Conservation (phyloP, 2,888 invertebrate species). For the Ellobium chinense region DNA sequence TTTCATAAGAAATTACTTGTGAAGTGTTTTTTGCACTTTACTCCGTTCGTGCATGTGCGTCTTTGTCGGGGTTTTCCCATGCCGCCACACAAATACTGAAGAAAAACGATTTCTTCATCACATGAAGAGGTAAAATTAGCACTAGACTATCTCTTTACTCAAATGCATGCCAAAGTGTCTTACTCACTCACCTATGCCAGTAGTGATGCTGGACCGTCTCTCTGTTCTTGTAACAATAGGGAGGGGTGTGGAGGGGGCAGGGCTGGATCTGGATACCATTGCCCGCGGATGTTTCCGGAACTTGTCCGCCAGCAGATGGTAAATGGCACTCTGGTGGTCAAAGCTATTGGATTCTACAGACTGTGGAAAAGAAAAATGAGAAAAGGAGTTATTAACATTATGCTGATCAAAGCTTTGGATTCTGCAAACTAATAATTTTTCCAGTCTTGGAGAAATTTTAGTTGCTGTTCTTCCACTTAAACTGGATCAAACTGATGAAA, state of each 20-base stretch:
- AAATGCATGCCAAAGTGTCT: too few relatives aligned
- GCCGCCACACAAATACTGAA: too few relatives aligned
- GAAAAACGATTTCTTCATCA: too few relatives aligned
- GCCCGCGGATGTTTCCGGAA: constrained; percentile 76
- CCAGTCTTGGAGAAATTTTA: too few relatives aligned
- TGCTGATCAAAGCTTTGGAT: neutral
- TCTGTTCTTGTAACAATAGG: constrained; percentile 78
- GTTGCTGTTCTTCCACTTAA: too few relatives aligned
- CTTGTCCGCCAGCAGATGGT: constrained; percentile 90
- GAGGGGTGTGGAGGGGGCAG: constrained; percentile 57
- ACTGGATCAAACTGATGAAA: too few relatives aligned
- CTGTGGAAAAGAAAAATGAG: constrained; percentile 81
- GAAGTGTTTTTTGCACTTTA: too few relatives aligned
- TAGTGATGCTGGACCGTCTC: constrained; percentile 80
- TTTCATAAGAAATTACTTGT: too few relatives aligned
- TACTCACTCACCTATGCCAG: constrained; percentile 79
- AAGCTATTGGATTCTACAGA: constrained; percentile 91
- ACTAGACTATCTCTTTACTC: too few relatives aligned
- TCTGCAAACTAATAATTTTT: neutral
- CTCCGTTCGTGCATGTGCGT: too few relatives aligned
- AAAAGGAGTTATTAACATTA: neutral
- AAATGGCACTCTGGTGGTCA: constrained; percentile 96
- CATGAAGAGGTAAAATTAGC: too few relatives aligned
- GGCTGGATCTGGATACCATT: constrained; percentile 41
- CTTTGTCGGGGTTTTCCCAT: too few relatives aligned